These are phyloP conservation scores for Eristalis tenax DNA, from an alignment of 2,888 invertebrate species.

Conservation along the genomic window DNA sequence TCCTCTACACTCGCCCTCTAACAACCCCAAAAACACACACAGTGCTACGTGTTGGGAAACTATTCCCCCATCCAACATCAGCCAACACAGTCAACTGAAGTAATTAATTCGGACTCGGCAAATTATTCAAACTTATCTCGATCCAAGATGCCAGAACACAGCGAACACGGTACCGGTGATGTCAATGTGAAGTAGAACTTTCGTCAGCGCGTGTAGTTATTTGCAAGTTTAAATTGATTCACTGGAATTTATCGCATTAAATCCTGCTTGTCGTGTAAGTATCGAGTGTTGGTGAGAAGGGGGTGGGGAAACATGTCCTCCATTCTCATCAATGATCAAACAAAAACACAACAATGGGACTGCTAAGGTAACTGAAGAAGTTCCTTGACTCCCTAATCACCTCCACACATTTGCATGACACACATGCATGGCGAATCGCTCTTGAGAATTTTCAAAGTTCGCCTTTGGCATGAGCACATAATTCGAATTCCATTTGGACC, in stretches of 20 bases:
- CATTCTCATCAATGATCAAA: slow-evolving; percentile 1
- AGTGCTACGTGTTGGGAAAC: neutral
- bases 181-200: slow-evolving; percentile 31
- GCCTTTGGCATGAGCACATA: slow-evolving; percentile 40
- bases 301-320: neutral
- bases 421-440: neutral
- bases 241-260: slow-evolving; percentile 52
- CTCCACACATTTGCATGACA: neutral
- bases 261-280: slow-evolving; percentile 1
- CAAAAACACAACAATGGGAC: slow-evolving; percentile 21
- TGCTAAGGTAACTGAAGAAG: slow-evolving; percentile 17
- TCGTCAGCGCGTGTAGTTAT: slow-evolving; percentile 48
- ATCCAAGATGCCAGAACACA: slow-evolving; percentile 25
- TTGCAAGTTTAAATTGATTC: slow-evolving; percentile 66
- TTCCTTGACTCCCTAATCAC: slow-evolving; percentile 14
- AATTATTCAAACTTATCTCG: slow-evolving; percentile 39
- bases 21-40: neutral
- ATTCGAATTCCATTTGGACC: slow-evolving; percentile 42
- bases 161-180: slow-evolving; percentile 7
- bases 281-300: neutral
- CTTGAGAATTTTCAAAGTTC: neutral
- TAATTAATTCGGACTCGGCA: slow-evolving; percentile 55
- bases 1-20: neutral
- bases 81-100: neutral
- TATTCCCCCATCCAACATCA: neutral